Percentiles rank a stretch among this genome's conserved stretches.
Conservation (phyloP, 2,797 vertebrate genomes). For the Eulemur albifrons region DNA sequence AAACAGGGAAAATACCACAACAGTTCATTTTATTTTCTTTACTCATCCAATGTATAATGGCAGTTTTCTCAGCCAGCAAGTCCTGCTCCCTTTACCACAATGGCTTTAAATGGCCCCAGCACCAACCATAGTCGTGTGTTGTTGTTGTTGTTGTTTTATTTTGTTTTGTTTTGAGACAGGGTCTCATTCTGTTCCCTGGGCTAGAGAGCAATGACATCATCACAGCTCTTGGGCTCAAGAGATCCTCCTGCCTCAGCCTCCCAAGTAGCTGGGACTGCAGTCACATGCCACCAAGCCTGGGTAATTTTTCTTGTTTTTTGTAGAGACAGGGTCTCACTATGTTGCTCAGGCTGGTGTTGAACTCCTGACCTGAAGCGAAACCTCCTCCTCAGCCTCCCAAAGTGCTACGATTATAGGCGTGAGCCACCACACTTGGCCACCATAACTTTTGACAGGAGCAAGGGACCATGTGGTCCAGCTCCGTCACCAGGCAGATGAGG, state of each 20-base stretch:
- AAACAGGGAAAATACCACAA: not conserved
- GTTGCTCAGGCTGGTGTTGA: not conserved
- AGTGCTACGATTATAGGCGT: not conserved
- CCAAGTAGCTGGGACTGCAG: not conserved
- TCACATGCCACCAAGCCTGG: not conserved
- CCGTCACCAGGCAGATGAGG: not conserved
- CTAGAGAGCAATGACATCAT: not conserved
- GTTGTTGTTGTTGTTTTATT: too few species aligned
- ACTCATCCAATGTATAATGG: not conserved
- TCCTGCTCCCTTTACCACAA: conserved; percentile 4
- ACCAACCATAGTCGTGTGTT: not conserved
- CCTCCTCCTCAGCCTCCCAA: not conserved
- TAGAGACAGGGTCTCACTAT: not conserved
- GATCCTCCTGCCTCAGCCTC: not conserved
- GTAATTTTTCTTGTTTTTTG: not conserved
- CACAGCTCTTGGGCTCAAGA: not conserved
- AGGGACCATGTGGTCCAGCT: not conserved
- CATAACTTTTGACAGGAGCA: not conserved
- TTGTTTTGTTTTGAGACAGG: not conserved
- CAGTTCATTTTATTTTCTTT: conserved; percentile 31
- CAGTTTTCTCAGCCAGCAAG: not conserved
- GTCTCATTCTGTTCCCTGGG: not conserved
- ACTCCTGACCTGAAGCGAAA: not conserved
- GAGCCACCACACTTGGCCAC: not conserved
- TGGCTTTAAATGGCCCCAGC: not conserved